These are phyloP conservation scores for Oenanthe oenanthe DNA, from an alignment of 2,113 vertebrate genomes.

Conservation along the genomic window DNA sequence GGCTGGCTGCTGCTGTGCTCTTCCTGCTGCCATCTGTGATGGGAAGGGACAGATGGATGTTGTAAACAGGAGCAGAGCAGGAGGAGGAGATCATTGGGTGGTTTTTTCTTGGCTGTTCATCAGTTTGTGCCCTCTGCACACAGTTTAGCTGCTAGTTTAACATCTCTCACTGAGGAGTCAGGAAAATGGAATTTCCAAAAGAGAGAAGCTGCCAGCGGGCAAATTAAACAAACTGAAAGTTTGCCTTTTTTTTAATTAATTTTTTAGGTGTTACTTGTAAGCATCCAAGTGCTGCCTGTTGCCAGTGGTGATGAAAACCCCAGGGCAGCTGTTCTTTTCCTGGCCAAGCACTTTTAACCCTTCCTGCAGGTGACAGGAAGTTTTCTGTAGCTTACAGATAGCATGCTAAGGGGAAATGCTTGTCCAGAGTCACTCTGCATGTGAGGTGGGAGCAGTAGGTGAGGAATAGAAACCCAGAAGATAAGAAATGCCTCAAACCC, in stretches of 20 bases:
- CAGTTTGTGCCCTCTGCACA: not conserved
- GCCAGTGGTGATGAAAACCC: not conserved
- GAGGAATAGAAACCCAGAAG: not conserved
- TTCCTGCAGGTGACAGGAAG: not conserved
- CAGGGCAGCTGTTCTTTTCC: not conserved
- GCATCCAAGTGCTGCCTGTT: not conserved
- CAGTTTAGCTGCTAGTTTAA: not conserved
- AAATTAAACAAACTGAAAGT: not conserved
- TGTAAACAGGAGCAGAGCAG: conserved; percentile 31
- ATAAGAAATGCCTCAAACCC: not conserved
- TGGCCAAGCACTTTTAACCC: not conserved
- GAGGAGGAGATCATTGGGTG: conserved; percentile 1
- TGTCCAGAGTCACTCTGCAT: not conserved
- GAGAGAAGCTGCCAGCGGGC: not conserved
- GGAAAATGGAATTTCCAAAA: not conserved
- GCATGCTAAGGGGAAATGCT: not conserved
- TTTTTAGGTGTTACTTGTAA: not conserved
- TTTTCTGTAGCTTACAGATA: not conserved
- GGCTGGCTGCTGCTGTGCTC: not conserved
- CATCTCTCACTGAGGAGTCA: not conserved
- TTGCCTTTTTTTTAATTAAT: not conserved
- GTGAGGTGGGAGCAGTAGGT: not conserved
- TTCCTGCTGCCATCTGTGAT: conserved; percentile 3
- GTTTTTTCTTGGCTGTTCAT: not conserved
- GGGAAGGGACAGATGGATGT: conserved; percentile 48